Base-by-base conservation (phyloP, 2,888 invertebrate species). In the Eutolmus rufibarbis region DNA sequence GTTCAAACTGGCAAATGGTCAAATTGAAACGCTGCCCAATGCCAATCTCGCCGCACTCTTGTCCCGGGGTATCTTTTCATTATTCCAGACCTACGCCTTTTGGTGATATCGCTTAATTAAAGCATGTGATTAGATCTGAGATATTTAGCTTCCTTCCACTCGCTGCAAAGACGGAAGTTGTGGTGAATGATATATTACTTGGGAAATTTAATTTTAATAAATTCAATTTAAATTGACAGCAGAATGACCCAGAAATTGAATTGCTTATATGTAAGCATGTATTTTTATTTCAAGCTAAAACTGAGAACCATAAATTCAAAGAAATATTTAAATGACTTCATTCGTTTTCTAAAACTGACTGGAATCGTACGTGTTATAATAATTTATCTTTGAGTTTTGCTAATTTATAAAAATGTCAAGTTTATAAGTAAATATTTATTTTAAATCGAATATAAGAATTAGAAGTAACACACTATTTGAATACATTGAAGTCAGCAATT, bases 1-100 rank as follows among this genome's bases (percentile, higher is more conserved):
- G 31, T 51, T 79, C 56, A 79, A 34, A 51, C 79, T 79, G 79
- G 79, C 79, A 79, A 79, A 79, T 79, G 16, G 51, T 51, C 79
- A 79, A 79, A 79, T 79, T 79, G 79, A 79, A 79, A 51, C 51
- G 51, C 79, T 79, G 79, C 79, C 79, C 79, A 79, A 34, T 51
- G 23, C 79, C 51, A 79, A 37, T 46, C 31, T 56, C 23, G 79
- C 23, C n/a, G n/a, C 19, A 79, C 43, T 78, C n/a, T 78, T 40
- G 23, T 43, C 78, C 43, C 40, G 78, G n/a, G 37, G 34, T 40
- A 77, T 46, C n/a, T 46, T 79, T 51, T 51, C 37, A 51, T 79
- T 56, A 19, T 31, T 28, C 16, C 51, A 31, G 31, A 51, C 79
- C 79, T 79, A 79, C 79, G 51, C 46, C 12, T 79, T 79, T 79